phyloP scores from a whole-genome alignment of 2,113 vertebrate species.

The Nothobranchius kuhntae region DNA sequence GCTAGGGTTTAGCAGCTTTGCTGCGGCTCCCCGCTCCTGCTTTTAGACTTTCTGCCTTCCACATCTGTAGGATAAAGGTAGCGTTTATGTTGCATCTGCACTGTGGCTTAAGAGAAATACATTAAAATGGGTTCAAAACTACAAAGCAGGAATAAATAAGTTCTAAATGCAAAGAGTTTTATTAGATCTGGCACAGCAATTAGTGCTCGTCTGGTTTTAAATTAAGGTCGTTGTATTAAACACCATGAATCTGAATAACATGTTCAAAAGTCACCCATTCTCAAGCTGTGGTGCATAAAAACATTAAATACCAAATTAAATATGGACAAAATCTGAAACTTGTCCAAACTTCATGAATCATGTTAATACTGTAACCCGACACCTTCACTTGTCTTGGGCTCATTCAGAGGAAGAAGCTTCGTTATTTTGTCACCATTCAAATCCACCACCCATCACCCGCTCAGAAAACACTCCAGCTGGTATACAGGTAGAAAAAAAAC shows the following conservation, averaged over 20 bases:
- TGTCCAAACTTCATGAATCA: neutral
- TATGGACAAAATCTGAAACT: constrained; percentile 26
- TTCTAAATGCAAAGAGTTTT: constrained; percentile 12
- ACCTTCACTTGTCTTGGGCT: constrained; percentile 19
- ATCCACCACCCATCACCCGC: constrained; percentile 12
- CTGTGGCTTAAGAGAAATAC: constrained; percentile 37
- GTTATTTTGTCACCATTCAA: constrained; percentile 35
- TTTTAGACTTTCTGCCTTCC: constrained; percentile 98
- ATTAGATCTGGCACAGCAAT: constrained; percentile 36
- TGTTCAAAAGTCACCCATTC: constrained; percentile 11
- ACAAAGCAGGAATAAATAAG: constrained; percentile 67
- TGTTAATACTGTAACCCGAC: neutral
- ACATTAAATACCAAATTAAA: constrained; percentile 18
- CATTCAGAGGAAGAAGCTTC: constrained; percentile 50
- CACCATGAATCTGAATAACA: constrained; percentile 13
- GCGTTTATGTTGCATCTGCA: constrained; percentile 82
- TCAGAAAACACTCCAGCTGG: constrained; percentile 22
- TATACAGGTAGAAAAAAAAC: constrained; percentile 18
- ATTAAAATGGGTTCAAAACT: constrained; percentile 31
- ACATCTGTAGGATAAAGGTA: constrained; percentile 99
- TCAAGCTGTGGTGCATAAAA: constrained; percentile 4
- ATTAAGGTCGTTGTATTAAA: constrained; percentile 62
- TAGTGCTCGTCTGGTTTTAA: constrained; percentile 68
- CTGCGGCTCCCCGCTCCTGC: constrained; percentile 92
- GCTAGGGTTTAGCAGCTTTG: constrained; percentile 90